Evolutionary conservation across 1,140 invertebrate genomes (phyloP).

Genomic region (Carposina sasakii): DNA sequence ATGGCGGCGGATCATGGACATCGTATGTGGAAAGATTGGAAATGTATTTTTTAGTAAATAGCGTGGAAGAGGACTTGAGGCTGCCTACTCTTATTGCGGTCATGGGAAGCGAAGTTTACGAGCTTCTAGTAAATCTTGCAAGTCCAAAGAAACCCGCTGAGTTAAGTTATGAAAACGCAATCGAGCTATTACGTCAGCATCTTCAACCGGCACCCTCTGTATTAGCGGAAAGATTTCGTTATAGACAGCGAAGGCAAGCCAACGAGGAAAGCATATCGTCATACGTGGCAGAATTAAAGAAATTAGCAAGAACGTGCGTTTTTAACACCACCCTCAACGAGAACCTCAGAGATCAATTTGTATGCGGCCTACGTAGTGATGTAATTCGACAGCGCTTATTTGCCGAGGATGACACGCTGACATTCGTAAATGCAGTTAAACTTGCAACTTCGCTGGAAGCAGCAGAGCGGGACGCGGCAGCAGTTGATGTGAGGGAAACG

Average conservation of each 20-base stretch:
- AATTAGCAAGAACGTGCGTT: constrained; percentile 1
- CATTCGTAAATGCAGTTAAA: constrained; percentile 3
- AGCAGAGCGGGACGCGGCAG: constrained; percentile 6
- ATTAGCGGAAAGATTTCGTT: constrained; percentile 9
- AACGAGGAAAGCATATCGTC: neutral
- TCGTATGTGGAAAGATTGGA: neutral
- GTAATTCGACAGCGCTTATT: neutral
- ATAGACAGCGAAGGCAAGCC: constrained; percentile 2
- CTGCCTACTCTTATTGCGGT: constrained; percentile 4
- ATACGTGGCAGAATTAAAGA: constrained; percentile 9
- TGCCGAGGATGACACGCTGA: constrained; percentile 1
- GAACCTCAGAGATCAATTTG: constrained; percentile 11
- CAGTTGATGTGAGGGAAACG: neutral
- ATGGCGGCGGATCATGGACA: no score
- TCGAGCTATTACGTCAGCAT: neutral
- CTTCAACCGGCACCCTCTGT: constrained; percentile 7
- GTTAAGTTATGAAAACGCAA: neutral
- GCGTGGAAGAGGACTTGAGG: neutral
- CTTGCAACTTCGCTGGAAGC: constrained; percentile 4
- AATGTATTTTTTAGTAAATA: neutral
- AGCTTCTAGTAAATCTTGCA: neutral
- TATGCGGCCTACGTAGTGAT: constrained; percentile 8
- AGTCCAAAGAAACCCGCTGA: constrained; percentile 7
- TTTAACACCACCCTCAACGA: constrained; percentile 3
- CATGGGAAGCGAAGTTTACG: constrained; percentile 3